Conservation (phyloP, 2,113 vertebrate genomes). For the Cathartes aura region DNA sequence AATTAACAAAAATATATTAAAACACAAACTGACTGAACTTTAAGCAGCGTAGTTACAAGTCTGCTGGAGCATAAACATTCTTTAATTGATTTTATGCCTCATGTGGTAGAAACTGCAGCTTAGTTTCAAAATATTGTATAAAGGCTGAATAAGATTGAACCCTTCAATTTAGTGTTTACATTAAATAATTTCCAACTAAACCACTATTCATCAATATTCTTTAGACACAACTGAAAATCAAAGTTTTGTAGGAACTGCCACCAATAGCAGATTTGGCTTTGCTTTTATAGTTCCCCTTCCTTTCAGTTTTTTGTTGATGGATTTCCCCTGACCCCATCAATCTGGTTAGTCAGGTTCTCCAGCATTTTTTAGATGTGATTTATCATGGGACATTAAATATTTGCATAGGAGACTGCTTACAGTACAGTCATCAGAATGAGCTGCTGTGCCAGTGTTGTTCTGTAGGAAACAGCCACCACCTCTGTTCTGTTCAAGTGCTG, state of each 20-base stretch:
- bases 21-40: slow-evolving; percentile 8
- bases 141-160: slow-evolving; percentile 18
- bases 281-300: slow-evolving; percentile 34
- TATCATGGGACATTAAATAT: slow-evolving; percentile 44
- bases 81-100: slow-evolving; percentile 68
- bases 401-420: slow-evolving; percentile 29
- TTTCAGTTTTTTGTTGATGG: neutral
- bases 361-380: slow-evolving; percentile 67
- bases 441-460: neutral
- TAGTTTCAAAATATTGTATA: slow-evolving; percentile 34
- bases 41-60: slow-evolving; percentile 31
- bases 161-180: slow-evolving; percentile 15
- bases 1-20: slow-evolving; percentile 32
- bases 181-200: slow-evolving; percentile 8
- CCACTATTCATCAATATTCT: slow-evolving; percentile 1
- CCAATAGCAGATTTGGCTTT: slow-evolving; percentile 35
- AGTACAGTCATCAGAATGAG: neutral
- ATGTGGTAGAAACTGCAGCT: slow-evolving; percentile 24
- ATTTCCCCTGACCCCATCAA: neutral
- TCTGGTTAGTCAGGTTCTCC: slow-evolving; percentile 65
- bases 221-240: neutral
- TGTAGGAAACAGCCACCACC: neutral
- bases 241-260: neutral
- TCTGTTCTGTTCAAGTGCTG: neutral
- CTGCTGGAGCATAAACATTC: neutral